Evolutionary conservation across 2,113 vertebrate species (phyloP).

Genomic region (Hippocampus guttulatus): DNA sequence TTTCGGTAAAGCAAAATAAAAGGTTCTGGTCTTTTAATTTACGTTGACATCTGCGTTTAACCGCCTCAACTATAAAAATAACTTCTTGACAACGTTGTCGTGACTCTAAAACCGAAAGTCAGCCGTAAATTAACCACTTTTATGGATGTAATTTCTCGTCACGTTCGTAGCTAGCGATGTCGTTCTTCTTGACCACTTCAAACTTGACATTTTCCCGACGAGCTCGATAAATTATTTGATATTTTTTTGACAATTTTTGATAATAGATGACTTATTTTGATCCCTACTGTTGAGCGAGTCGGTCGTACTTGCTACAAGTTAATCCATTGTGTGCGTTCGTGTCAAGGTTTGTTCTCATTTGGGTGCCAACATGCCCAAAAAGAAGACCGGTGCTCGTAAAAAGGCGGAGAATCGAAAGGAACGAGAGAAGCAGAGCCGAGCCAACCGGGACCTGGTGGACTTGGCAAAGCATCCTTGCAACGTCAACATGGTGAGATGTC

Average conservation of each 20-base stretch:
- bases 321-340: background rate
- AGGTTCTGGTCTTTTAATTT: background rate
- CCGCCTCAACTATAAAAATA: fast-evolving
- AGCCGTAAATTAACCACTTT: background rate
- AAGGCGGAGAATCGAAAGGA: constrained; percentile 93
- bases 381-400: constrained; percentile 96
- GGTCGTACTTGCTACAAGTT: background rate
- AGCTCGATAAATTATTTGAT: background rate
- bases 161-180: background rate
- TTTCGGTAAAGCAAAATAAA: constrained; percentile 24
- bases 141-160: background rate
- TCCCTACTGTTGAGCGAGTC: background rate
- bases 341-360: background rate
- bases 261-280: background rate
- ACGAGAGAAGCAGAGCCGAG: constrained; percentile 88
- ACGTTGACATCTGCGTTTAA: background rate
- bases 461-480: constrained; percentile 97
- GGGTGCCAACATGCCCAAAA: constrained; percentile 85
- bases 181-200: background rate
- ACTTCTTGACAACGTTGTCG: background rate
- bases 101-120: fast-evolving
- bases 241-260: background rate
- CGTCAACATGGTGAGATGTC: constrained; percentile 77
- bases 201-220: constrained; percentile 1
- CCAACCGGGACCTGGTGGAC: constrained; percentile 81